Percentiles rank a stretch among this genome's conserved stretches.
Evolutionary conservation across 2,797 vertebrate species (phyloP).

Genomic region (Malurus leucopterus): DNA sequence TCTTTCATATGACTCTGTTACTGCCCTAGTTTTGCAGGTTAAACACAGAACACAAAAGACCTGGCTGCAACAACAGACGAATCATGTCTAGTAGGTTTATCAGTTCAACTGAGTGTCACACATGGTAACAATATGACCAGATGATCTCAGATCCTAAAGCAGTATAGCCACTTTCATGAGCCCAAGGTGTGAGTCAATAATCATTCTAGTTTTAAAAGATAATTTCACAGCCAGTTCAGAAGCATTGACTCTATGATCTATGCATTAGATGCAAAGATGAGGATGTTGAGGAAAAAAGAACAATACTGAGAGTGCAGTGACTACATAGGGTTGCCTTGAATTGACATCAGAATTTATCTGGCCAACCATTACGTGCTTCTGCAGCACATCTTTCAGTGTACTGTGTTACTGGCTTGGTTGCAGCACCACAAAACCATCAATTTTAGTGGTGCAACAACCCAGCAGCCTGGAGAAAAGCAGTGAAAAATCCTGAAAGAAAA

Average conservation of each 20-base stretch:
- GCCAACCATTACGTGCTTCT: not conserved
- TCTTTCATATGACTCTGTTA: not conserved
- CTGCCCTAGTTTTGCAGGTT: not conserved
- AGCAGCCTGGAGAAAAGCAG: not conserved
- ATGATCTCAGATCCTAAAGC: not conserved
- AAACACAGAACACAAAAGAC: not conserved
- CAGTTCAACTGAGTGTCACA: not conserved
- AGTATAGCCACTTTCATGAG: not conserved
- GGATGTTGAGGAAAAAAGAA: not conserved
- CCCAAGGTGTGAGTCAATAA: not conserved
- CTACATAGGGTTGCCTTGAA: not conserved
- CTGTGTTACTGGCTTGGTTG: not conserved
- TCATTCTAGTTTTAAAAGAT: not conserved
- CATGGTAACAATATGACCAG: not conserved
- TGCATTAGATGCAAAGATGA: not conserved
- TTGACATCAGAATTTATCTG: not conserved
- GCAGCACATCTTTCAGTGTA: not conserved
- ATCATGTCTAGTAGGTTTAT: not conserved
- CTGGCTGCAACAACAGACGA: not conserved
- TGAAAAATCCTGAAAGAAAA: not conserved
- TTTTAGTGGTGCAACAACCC: not conserved
- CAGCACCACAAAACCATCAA: rapidly evolving
- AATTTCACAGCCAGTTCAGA: not conserved
- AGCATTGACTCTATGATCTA: not conserved
- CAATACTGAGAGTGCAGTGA: not conserved